Base-by-base conservation (phyloP, 2,888 invertebrate species). In the Stegophylla sp. region DNA sequence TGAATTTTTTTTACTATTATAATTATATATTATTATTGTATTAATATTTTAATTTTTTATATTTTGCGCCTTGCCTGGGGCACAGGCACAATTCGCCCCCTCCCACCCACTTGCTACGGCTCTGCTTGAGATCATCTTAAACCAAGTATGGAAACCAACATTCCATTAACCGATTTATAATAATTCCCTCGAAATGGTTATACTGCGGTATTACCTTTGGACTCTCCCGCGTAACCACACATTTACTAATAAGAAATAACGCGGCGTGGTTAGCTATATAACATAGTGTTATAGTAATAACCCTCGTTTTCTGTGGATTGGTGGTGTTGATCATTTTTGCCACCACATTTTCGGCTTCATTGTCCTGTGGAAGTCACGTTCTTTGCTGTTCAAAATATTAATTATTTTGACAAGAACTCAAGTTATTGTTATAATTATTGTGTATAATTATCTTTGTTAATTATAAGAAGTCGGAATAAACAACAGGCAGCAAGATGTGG, bases 281-380 rank as follows among this genome's bases (percentile, higher is more conserved):
- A 26, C 26, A 4, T 4, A 3, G 20, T 15, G 20, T 23, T 13
- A 23, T 53, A 71, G 23, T 34, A n/a, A 23, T 53, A 5, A 41
- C 48, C 53, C 41, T 7, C 56, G 5, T 41, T 17, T 53, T 7
- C 23, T 23, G 48, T 51, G 51, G 20, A 5, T 13, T 28, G 17
- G n/a, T n/a, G n/a, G n/a, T n/a, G n/a, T n/a, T n/a, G n/a, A n/a
- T n/a, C n/a, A n/a, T 12, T 0, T 2, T 20, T 3, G 12, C n/a
- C 28, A 2, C 10, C 1, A 2, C 9, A 3, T 23, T n/a, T 72
- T 34, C 41, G 4, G 10, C 43, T 72, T 41, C 71, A 0, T 23
- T 5, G 1, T 15, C n/a, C 1, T n/a, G 28, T 34, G 34, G 23
- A 87, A 89, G 41, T 34, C 74, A 75, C 74, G 74, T 75, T 75